Evolutionary conservation across 2,888 invertebrate species (phyloP).

Genomic region (Magallana nippona): DNA sequence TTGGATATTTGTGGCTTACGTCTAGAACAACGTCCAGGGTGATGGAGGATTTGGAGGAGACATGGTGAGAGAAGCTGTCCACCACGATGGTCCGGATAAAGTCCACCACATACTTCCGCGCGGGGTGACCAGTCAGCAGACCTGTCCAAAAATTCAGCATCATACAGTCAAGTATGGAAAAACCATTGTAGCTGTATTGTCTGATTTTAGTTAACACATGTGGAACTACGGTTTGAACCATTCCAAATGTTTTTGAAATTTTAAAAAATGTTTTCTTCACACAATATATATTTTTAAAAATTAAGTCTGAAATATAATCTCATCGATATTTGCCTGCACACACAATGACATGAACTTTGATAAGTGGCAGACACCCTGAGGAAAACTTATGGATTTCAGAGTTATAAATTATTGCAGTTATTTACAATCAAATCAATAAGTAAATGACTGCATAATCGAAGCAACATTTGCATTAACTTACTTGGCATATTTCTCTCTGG

Average conservation of each 20-base stretch:
- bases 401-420: not conserved
- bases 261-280: no score
- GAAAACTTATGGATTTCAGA: no score
- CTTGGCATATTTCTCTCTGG: constrained; percentile 64
- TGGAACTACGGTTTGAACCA: no score
- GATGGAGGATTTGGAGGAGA: constrained; percentile 83
- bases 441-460: not conserved
- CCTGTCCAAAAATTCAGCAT: constrained; percentile 53
- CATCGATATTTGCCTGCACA: no score
- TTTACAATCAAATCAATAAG: not conserved
- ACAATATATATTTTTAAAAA: no score
- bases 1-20: constrained; percentile 78
- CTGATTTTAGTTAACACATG: no score
- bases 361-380: no score
- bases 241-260: no score
- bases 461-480: constrained; percentile 31
- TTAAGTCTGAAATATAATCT: no score
- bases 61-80: constrained; percentile 93
- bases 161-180: no score
- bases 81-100: constrained; percentile 95
- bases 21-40: constrained; percentile 95
- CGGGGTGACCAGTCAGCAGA: constrained; percentile 87
- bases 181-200: no score
- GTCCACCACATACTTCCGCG: constrained; percentile 94
- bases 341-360: no score